Percentiles rank a stretch among this genome's conserved stretches.
Conservation (phyloP, 2,797 vertebrate species). For the Eupleurogrammus muticus region DNA sequence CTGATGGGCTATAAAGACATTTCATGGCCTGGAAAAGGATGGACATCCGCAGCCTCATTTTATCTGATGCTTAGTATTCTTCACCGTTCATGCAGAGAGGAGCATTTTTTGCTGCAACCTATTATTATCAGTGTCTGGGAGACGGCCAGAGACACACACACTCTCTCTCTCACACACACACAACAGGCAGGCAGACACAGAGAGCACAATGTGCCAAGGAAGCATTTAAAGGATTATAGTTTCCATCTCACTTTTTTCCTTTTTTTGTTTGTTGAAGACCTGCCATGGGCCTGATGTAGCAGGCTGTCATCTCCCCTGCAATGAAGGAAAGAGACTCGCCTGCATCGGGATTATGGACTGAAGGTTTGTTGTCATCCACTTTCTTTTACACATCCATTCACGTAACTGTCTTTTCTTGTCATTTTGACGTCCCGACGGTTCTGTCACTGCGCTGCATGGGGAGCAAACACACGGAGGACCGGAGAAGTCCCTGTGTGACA, state of each 20-base stretch:
- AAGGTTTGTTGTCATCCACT: constrained; percentile 65
- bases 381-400: constrained; percentile 26
- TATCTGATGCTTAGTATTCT: constrained; percentile 33
- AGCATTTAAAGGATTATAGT: constrained; percentile 62
- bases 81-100: constrained; percentile 11
- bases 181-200: constrained; percentile 15
- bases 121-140: constrained; percentile 49
- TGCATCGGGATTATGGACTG: constrained; percentile 45
- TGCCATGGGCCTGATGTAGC: constrained; percentile 46
- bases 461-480: neutral
- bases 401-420: constrained; percentile 9
- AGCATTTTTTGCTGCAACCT: constrained; percentile 15
- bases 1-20: constrained; percentile 35
- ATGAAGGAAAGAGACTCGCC: constrained; percentile 43
- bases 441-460: neutral
- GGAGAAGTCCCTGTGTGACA: constrained; percentile 38
- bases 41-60: constrained; percentile 33
- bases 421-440: constrained; percentile 6
- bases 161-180: constrained; percentile 5
- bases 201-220: constrained; percentile 42
- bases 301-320: constrained; percentile 47
- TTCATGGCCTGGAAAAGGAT: constrained; percentile 26
- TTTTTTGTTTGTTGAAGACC: constrained; percentile 42
- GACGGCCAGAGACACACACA: constrained; percentile 13
- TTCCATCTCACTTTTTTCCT: constrained; percentile 58